Base-by-base conservation (phyloP, 2,888 invertebrate genomes). In the Microctonus brassicae region DNA sequence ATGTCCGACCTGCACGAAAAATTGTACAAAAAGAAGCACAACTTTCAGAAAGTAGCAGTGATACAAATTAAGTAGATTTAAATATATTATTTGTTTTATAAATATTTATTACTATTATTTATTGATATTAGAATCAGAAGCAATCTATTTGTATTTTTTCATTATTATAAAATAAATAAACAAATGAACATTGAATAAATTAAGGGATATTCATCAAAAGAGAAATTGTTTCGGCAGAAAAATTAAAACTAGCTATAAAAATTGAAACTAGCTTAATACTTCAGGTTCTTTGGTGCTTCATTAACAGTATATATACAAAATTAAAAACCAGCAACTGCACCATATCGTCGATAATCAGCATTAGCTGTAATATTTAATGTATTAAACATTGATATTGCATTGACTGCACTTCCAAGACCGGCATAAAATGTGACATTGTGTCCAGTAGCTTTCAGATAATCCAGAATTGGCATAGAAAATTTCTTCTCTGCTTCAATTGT, bases 31-130 rank as follows among this genome's bases (percentile, higher is more conserved):
- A 90, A 70, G 90, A 92, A 78, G 93, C 93, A 22, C 90, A 90
- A 29, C 89, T 93, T 65, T 94, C 93, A 0, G 93, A 93, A 87
- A 92, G 90, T 74, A 90, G 91, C 81, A 90, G 90, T 82, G 77
- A 77, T 57, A 90, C 90, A 82, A 88, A 90, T 84, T 91, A 84
- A 88, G 66, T n/a, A 64, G 26, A 17, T 68, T 10, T 26, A 1
- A 26, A 20, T 6, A 24, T 36, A 17, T 22, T 26, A 17, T 58
- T 58, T n/a, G 24, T 34, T 22, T 7, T 17, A 11, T n/a, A 29
- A 26, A 20, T n/a, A 33, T 39, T 24, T 26, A 24, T 13, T n/a
- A 47, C 22, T 10, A 36, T 36, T 9, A 36, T 36, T 36, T 10
- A 36, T 10, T 29, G 57, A 26, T 13, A 26, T 29, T 13, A 10